Conservation (phyloP, 2,113 vertebrate species). For the Naja naja region DNA sequence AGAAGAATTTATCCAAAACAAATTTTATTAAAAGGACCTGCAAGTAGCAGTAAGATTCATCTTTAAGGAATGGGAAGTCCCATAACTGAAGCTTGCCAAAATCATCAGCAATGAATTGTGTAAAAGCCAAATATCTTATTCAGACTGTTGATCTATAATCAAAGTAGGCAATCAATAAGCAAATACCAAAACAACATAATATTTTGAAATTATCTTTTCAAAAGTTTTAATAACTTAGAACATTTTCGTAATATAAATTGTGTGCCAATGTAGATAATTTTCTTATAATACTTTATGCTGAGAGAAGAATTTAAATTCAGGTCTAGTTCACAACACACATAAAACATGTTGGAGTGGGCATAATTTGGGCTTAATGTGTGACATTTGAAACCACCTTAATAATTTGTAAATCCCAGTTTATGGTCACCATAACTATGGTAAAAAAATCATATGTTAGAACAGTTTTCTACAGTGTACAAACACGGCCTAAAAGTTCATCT, state of each 20-base stretch:
- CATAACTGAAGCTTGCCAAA: slow-evolving; percentile 6
- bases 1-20: not conserved
- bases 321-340: not conserved
- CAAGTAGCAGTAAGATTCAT: slow-evolving; percentile 37
- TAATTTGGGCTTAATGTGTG: not conserved
- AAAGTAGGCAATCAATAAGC: slow-evolving; percentile 35
- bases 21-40: slow-evolving; percentile 40
- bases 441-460: not conserved
- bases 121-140: not conserved
- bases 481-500: not conserved
- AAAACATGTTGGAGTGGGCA: not conserved
- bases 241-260: not conserved
- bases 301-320: not conserved
- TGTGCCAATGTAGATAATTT: not conserved
- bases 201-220: slow-evolving; percentile 39
- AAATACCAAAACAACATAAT: not conserved
- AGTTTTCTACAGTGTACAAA: not conserved
- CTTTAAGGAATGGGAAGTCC: not conserved
- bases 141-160: slow-evolving; percentile 24
- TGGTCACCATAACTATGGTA: not conserved
- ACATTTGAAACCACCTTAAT: not conserved
- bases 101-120: not conserved
- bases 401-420: not conserved
- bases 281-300: not conserved
- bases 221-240: not conserved